These are phyloP conservation scores for Pilophorus perplexus DNA, from an alignment of 2,888 invertebrate genomes.

Conservation along the genomic window DNA sequence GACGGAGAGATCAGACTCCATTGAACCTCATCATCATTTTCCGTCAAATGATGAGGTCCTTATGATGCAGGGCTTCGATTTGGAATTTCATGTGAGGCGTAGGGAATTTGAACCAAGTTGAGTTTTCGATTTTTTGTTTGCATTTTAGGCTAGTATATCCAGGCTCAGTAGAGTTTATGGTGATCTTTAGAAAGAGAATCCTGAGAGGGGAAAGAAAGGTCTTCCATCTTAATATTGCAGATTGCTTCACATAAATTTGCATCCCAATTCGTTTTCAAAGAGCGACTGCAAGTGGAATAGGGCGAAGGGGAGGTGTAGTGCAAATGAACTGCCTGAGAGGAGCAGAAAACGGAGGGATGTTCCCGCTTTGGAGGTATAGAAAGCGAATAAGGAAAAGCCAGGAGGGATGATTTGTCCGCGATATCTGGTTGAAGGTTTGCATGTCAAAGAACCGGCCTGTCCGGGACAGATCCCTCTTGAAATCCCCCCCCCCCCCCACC, in stretches of 20 bases:
- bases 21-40: too few relatives aligned
- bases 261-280: conserved; percentile 21
- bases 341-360: neutral
- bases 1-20: too few relatives aligned
- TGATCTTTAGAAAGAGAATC: conserved; percentile 19
- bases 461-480: conserved; percentile 27
- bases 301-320: conserved; percentile 14
- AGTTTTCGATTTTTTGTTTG: too few relatives aligned
- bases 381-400: conserved; percentile 17
- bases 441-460: conserved; percentile 29
- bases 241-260: conserved; percentile 38
- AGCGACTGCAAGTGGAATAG: too few relatives aligned
- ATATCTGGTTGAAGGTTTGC: conserved; percentile 27
- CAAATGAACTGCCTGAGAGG: conserved; percentile 22
- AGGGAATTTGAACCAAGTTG: too few relatives aligned
- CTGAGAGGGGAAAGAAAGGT: conserved; percentile 15
- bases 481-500: neutral
- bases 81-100: too few relatives aligned
- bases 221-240: conserved; percentile 35
- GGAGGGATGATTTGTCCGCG: conserved; percentile 26
- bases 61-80: too few relatives aligned
- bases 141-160: too few relatives aligned
- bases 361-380: conserved; percentile 3
- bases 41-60: too few relatives aligned
- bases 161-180: conserved; percentile 21